These are phyloP conservation scores for Fragum sueziense DNA, from an alignment of 2,888 invertebrate species.

Conservation along the genomic window DNA sequence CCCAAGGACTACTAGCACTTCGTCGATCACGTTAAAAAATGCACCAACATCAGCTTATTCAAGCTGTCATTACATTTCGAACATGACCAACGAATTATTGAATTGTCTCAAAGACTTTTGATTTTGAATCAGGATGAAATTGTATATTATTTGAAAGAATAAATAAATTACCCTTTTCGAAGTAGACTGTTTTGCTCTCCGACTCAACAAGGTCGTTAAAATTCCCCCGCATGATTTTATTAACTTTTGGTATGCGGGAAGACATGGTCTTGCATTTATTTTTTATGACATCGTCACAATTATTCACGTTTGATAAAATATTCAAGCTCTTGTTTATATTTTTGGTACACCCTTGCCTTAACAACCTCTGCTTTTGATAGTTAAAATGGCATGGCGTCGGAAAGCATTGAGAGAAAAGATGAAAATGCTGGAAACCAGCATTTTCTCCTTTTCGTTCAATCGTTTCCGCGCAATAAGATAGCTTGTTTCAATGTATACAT, in stretches of 20 bases:
- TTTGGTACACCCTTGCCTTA: not conserved
- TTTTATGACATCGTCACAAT: constrained; percentile 8
- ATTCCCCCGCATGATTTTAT: constrained; percentile 1
- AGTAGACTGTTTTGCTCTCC: no score
- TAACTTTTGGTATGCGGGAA: not conserved
- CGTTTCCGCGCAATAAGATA: no score
- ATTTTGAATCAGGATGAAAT: no score
- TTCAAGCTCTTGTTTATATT: not conserved
- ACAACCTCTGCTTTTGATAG: not conserved
- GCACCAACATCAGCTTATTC: no score
- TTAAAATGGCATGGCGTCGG: not conserved
- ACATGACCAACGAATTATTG: no score
- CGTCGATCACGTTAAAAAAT: no score
- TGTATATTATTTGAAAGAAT: no score
- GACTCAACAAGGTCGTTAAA: not conserved
- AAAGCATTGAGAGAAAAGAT: not conserved
- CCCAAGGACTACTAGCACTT: no score
- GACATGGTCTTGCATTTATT: not conserved
- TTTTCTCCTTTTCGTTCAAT: not conserved
- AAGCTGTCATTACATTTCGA: no score
- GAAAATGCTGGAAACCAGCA: not conserved
- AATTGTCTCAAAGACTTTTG: no score
- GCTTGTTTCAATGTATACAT: no score
- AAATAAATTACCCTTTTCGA: no score
- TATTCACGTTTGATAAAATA: not conserved